Conservation (phyloP, 2,888 invertebrate genomes). For the Adelognathus sp. region DNA sequence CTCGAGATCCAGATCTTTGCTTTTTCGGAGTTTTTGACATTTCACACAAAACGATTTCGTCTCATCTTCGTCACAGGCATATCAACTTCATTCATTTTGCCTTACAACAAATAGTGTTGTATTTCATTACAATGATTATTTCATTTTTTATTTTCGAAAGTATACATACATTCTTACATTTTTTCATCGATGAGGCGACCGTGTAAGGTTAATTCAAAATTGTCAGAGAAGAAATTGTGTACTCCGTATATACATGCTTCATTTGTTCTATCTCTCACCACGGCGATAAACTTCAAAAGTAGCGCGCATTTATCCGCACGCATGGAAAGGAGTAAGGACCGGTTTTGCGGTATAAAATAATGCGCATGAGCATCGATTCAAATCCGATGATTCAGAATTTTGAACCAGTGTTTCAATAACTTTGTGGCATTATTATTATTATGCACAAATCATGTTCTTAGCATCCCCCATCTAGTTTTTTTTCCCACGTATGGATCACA, state of each 20-base stretch:
- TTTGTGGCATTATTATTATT: too few relatives aligned
- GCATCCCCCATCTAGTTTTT: too few relatives aligned
- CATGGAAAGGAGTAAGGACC: too few relatives aligned
- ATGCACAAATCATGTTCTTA: too few relatives aligned
- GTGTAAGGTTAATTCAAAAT: background rate
- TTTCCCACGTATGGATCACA: too few relatives aligned
- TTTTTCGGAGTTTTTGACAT: slow-evolving; percentile 45
- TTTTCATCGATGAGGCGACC: background rate
- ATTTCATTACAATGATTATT: background rate
- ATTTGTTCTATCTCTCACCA: background rate
- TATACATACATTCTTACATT: background rate
- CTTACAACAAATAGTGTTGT: background rate
- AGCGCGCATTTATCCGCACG: too few relatives aligned
- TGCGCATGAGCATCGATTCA: too few relatives aligned
- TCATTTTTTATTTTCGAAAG: background rate
- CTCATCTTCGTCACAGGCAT: background rate
- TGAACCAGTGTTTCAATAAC: too few relatives aligned
- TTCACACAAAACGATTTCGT: background rate
- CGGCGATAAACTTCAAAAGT: background rate
- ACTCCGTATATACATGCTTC: background rate
- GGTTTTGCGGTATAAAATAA: too few relatives aligned
- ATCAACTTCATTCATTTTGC: background rate
- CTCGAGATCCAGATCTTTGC: background rate
- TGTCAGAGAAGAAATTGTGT: background rate
- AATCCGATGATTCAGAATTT: too few relatives aligned